Evolutionary conservation across 1,140 invertebrate genomes (phyloP), one percentile per base, ranked within the genome.

Genomic region (Nomia melanderi): DNA sequence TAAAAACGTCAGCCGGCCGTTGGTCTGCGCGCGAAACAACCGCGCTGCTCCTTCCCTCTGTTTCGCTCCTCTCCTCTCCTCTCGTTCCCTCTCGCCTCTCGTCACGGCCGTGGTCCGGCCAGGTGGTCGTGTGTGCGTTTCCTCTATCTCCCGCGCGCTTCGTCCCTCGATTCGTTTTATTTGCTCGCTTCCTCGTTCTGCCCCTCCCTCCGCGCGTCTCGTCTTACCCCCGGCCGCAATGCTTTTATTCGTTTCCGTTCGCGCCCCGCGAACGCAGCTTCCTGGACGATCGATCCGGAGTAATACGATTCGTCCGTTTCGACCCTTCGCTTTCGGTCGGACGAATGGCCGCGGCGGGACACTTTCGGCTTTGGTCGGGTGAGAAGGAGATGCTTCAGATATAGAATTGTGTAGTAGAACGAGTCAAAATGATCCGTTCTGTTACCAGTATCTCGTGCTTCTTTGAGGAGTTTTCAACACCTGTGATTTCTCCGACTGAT

Each of bases 1-100:
- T 84, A 85, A 84, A 85, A 75, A 25, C 75, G 54, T 81, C 81
- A 77, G 65, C 59, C 60, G 72, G 29, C 20, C 31, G 47, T 50
- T n/a, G 14, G 47, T 36, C 33, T 47, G 44, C 39, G n/a, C 64
- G 67, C 72, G 25, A 71, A 84, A 83, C 72, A 64, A 80, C 64
- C 64, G 44, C 44, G 29, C 72, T 60, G 14, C 41, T 50, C 17
- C 8, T 6, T 44, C 47, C 8, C 44, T 50, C 47, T 47, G 20
- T 50, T 20, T 50, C 20, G 20, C 20, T 50, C 6, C 20, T 50
- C 5, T 50, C 47, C 20, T n/a, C 5, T 50, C 20, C 8, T n/a
- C 20, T 47, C 47, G 20, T 8, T 50, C 8, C 14, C 41, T 44
- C 5, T 23, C 17, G 5, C 17, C 20, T 2, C 20, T 0, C 20